These are phyloP conservation scores for Amia ocellicauda DNA, from an alignment of 2,113 vertebrate species.

Conservation along the genomic window DNA sequence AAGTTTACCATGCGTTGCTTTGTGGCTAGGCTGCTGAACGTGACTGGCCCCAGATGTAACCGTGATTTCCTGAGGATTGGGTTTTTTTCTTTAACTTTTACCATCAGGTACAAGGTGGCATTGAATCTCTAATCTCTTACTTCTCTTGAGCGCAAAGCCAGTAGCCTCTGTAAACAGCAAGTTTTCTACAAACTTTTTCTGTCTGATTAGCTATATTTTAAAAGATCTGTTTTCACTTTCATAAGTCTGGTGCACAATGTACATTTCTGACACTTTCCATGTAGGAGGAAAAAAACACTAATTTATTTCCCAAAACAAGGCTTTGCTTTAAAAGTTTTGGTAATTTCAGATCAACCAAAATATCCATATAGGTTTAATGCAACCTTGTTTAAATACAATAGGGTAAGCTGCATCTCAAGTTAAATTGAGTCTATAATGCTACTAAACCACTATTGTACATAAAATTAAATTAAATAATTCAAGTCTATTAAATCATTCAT, in stretches of 20 bases:
- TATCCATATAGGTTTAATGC: too few species aligned
- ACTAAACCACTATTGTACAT: neutral
- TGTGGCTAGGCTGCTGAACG: constrained; percentile 10
- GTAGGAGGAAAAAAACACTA: too few species aligned
- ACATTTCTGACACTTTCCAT: too few species aligned
- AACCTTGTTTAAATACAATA: too few species aligned
- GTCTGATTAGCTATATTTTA: neutral
- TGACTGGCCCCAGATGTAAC: constrained; percentile 27
- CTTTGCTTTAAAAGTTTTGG: too few species aligned
- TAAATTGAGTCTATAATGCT: neutral
- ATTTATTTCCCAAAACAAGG: too few species aligned
- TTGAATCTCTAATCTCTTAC: neutral
- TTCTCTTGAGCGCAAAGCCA: neutral
- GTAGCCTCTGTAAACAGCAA: neutral
- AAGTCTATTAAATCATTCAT: neutral
- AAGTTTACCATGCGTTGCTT: constrained; percentile 25
- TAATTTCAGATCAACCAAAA: too few species aligned
- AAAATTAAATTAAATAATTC: neutral
- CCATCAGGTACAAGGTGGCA: constrained; percentile 17
- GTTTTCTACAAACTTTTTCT: neutral
- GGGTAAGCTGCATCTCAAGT: too few species aligned
- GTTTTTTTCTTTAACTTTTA: constrained; percentile 18
- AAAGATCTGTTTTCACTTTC: too few species aligned
- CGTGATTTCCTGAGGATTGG: constrained; percentile 23
- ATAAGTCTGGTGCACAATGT: too few species aligned